Evolutionary conservation across 2,888 invertebrate species (phyloP).

Genomic region (Synanthedon andrenaeformis): DNA sequence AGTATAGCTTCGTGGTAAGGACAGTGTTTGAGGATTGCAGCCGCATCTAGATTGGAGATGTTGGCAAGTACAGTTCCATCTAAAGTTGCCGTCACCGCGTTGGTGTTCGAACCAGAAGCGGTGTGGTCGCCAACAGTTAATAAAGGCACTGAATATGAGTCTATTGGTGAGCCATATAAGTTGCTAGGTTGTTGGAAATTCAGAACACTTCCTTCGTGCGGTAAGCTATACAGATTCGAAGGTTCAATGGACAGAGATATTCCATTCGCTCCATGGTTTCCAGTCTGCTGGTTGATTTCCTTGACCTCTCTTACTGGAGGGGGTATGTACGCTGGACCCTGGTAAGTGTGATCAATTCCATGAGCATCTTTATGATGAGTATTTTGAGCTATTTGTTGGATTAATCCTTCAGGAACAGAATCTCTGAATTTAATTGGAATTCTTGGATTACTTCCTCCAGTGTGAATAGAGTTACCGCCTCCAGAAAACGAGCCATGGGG

Average conservation of each 20-base stretch:
- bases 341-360: slow-evolving; percentile 63
- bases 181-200: slow-evolving; percentile 58
- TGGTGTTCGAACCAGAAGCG: slow-evolving; percentile 50
- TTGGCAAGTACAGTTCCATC: slow-evolving; percentile 53
- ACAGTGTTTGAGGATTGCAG: slow-evolving; percentile 61
- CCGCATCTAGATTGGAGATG: slow-evolving; percentile 48
- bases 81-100: slow-evolving; percentile 44
- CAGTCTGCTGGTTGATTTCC: slow-evolving; percentile 42
- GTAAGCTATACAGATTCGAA: slow-evolving; percentile 62
- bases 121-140: slow-evolving; percentile 63
- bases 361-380: slow-evolving; percentile 73
- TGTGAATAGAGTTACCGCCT: slow-evolving; percentile 30
- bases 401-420: slow-evolving; percentile 77
- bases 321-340: slow-evolving; percentile 71
- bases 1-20: slow-evolving; percentile 66
- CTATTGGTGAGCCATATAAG: slow-evolving; percentile 54
- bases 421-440: slow-evolving; percentile 79
- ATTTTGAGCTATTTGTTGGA: slow-evolving; percentile 74
- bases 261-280: slow-evolving; percentile 27
- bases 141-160: slow-evolving; percentile 65
- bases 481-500: slow-evolving; percentile 57
- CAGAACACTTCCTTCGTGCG: slow-evolving; percentile 53
- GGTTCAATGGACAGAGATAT: slow-evolving; percentile 61
- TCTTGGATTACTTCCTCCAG: slow-evolving; percentile 57
- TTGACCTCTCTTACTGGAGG: slow-evolving; percentile 74